phyloP scores from a whole-genome alignment of 1,140 invertebrate species.

The Orussus abietinus region DNA sequence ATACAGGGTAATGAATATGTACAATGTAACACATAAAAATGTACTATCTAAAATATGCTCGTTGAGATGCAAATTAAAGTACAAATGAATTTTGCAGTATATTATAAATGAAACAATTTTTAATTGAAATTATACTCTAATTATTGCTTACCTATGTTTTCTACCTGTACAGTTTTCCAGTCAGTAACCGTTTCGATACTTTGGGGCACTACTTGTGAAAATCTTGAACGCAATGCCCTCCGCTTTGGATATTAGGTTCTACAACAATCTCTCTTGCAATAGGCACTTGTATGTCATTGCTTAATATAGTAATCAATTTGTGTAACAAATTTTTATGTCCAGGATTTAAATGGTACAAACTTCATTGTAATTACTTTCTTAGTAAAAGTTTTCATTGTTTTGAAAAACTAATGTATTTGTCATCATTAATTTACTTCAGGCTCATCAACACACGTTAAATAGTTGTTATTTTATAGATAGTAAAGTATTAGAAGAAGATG shows the following conservation, averaged over 20 bases:
- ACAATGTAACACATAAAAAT: conserved; percentile 1
- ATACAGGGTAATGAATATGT: neutral
- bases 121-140: neutral
- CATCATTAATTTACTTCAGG: neutral
- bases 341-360: conserved; percentile 21
- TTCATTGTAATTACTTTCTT: conserved; percentile 14
- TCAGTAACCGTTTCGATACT: conserved; percentile 39
- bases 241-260: conserved; percentile 32
- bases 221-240: conserved; percentile 33
- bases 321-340: conserved; percentile 1
- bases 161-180: conserved; percentile 38
- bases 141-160: conserved; percentile 17
- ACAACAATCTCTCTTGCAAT: conserved; percentile 66
- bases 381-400: conserved; percentile 11
- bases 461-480: too few relatives aligned
- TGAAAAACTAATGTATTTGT: conserved; percentile 16
- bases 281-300: too few relatives aligned
- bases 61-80: conserved; percentile 3
- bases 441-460: neutral
- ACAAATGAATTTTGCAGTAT: conserved; percentile 5
- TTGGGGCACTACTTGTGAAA: conserved; percentile 40
- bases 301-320: neutral
- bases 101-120: too few relatives aligned
- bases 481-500: too few relatives aligned
- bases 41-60: conserved; percentile 1